Base-by-base conservation (phyloP, 2,797 vertebrate genomes). In the Molossus alvarezi region DNA sequence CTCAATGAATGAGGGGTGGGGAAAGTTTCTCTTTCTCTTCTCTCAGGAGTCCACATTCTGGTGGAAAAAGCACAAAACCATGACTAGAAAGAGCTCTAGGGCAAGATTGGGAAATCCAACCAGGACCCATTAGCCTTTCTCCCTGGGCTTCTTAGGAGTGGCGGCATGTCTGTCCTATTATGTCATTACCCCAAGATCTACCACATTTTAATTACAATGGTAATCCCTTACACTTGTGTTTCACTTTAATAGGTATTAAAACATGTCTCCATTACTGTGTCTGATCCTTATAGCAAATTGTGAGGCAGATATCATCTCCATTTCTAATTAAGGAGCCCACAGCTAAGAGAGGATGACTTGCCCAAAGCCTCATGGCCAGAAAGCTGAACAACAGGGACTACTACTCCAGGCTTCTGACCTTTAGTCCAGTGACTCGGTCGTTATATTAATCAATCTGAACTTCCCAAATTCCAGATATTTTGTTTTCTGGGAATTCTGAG, bases 401-500 rank as follows among this genome's bases (percentile, higher is more conserved):
- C 72, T 57, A 71, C 41, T 21, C 11, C 37, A 11, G 3, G n/a
- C 51, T 88, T 75, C 75, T 69, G n/a, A 55, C 2, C 13, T 53
- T 92, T 27, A 65, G 12, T 72, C 12, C 25, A 45, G 5, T 71
- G 58, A 33, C 45, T 51, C 45, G 41, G 27, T 73, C 51, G 37
- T 75, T 83, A 65, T 37, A 58, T 94, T 80, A 95, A 90, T 89
- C 82, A 79, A 93, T 57, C 17, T 57, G 29, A 94, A 84, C 94
- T 79, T 84, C 67, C n/a, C 69, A 90, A 94, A 73, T 96, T 87
- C 65, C 65, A 96, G 80, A 67, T 91, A 91, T 73, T 91, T 86
- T 86, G 33, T 94, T 90, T 97, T 83, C 76, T 96, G 92, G 90
- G 91, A 96, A 97, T 90, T 92, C 69, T 84, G 79, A 97, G 85